Conservation (phyloP, 2,113 vertebrate genomes). For the Lynx canadensis region DNA sequence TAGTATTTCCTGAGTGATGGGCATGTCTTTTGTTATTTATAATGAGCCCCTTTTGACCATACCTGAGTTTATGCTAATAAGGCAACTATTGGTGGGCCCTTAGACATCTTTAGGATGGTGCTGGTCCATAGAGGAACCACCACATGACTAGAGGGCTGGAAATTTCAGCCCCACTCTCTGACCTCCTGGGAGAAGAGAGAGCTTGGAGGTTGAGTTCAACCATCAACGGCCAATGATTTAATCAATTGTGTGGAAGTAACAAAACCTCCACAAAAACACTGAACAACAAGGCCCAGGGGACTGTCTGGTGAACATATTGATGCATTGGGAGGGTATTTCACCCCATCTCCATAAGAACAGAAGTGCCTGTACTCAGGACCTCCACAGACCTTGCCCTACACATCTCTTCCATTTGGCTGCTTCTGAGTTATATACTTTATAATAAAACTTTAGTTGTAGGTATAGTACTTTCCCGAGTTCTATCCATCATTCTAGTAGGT, state of each 20-base stretch:
- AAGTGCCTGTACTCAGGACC: neutral
- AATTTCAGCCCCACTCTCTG: neutral
- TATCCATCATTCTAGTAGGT: neutral
- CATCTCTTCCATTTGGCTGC: neutral
- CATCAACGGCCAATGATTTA: neutral
- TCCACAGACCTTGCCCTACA: neutral
- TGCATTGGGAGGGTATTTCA: too few relatives aligned
- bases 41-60: neutral
- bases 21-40: neutral
- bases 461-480: neutral
- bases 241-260: neutral
- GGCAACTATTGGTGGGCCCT: neutral
- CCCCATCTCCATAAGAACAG: neutral
- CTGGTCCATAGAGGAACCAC: neutral
- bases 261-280: neutral
- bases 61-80: neutral
- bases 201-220: neutral
- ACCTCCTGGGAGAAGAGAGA: neutral
- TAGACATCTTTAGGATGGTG: neutral
- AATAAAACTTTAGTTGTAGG: neutral
- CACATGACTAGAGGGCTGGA: neutral
- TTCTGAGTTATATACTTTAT: neutral
- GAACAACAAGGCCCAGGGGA: neutral
- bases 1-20: neutral
- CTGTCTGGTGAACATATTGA: neutral